phyloP scores from a whole-genome alignment of 2,113 vertebrate species.

The Micronisus gabar region DNA sequence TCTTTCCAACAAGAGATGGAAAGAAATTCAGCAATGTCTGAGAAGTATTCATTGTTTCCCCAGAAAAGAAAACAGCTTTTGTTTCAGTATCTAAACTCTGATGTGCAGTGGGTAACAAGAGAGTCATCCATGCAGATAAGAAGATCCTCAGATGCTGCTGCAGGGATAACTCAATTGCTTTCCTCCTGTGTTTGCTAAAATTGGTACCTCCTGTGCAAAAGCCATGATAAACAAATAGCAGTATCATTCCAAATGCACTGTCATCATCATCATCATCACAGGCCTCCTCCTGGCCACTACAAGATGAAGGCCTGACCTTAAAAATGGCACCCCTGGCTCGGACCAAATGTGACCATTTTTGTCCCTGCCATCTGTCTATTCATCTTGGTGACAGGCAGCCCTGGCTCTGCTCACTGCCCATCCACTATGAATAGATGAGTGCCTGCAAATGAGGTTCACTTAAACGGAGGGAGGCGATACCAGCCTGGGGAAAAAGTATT shows the following conservation, averaged over 20 bases:
- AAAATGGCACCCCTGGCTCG: slow-evolving; percentile 31
- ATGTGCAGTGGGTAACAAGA: neutral
- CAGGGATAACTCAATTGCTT: slow-evolving; percentile 42
- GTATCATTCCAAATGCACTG: slow-evolving; percentile 10
- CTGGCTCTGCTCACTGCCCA: neutral
- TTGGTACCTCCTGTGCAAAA: slow-evolving; percentile 46
- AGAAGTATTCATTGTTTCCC: neutral
- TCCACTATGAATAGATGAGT: neutral
- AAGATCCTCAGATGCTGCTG: slow-evolving; percentile 42
- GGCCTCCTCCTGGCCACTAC: slow-evolving; percentile 23
- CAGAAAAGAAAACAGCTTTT: neutral
- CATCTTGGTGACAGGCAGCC: slow-evolving; percentile 11
- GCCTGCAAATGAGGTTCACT: slow-evolving; percentile 1
- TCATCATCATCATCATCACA: slow-evolving; percentile 51
- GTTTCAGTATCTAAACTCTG: neutral
- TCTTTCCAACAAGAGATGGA: neutral
- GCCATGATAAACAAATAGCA: slow-evolving; percentile 32
- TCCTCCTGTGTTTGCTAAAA: slow-evolving; percentile 46
- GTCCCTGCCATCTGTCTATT: slow-evolving; percentile 40
- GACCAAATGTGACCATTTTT: slow-evolving; percentile 39
- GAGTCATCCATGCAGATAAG: slow-evolving; percentile 38
- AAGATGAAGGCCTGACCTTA: slow-evolving; percentile 47
- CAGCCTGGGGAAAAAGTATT: slow-evolving; percentile 25
- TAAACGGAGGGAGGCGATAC: neutral
- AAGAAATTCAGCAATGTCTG: neutral